Base-by-base conservation (phyloP, 1,140 invertebrate species). In the Homarus americanus region DNA sequence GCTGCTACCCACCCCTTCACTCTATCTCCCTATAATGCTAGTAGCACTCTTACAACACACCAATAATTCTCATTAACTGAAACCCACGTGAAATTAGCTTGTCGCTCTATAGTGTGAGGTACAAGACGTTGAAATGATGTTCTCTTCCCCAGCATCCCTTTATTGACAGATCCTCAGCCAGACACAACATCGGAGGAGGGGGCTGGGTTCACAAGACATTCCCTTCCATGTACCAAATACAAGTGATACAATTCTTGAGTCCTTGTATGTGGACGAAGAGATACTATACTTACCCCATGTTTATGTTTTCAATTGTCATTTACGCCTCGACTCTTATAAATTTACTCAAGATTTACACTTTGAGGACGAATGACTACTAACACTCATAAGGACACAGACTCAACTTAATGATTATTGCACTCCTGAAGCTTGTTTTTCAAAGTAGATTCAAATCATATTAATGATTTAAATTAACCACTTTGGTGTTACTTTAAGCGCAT, bases 251-350 rank as follows among this genome's bases (percentile, higher is more conserved):
- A 28, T 40, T 12, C n/a, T 38, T 9, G 32, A 36, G 32, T 20
- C 20, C 24, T 24, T 32, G 17, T 9, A 34, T 17, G 40, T 32
- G 4, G 5, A 28, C 32, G 32, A 10, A 53, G 15, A 17, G 24
- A 32, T n/a, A 4, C 10, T 63, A 15, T 86, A 86, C 83, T 86
- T 49, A 86, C 83, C 83, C 83, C 83, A 86, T 86, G 83, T 73
- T 86, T 76, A 86, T 86, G 83, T 86, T 86, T 86, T 86, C 83
- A 86, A 86, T 86, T 73, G 83, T 86, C 83, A 86, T 86, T 86
- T 86, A 86, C 83, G 83, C 83, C 83, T 86, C 72, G 41, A 34
- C 83, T 76, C 66, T 86, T n/a, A 86, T 73, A 76, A 73, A 86
- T 75, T 75, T 73, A 73, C 72, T 75, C 38, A 73, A 86, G 83